Evolutionary conservation across 2,113 vertebrate genomes (phyloP).

Genomic region (Microcebus tavaratra): DNA sequence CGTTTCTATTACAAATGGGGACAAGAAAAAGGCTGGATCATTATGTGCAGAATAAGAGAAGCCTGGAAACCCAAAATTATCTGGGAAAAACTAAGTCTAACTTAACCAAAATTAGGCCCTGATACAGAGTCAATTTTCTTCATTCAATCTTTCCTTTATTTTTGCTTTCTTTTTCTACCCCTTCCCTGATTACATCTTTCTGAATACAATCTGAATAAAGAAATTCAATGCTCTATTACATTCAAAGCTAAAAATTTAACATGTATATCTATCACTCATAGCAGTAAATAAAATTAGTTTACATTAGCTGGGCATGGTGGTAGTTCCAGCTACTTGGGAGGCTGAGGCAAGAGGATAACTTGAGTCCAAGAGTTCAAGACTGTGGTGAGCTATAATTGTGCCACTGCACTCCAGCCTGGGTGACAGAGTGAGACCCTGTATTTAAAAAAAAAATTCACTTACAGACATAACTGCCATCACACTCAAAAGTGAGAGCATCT

Average conservation of each 20-base stretch:
- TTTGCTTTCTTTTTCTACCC: too few species aligned
- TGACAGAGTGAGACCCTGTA: too few species aligned
- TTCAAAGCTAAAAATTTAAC: neutral
- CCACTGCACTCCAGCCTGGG: too few species aligned
- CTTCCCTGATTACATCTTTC: neutral
- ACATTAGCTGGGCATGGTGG: neutral
- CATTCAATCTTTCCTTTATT: neutral
- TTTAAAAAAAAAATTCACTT: neutral
- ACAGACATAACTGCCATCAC: neutral
- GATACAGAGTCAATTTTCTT: neutral
- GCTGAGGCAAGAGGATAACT: too few species aligned
- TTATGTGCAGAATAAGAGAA: neutral
- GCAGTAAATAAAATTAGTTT: slow-evolving; percentile 45
- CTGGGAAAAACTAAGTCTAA: neutral
- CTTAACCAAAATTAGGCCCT: neutral
- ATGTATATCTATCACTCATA: neutral
- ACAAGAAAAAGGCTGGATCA: neutral
- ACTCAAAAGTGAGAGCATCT: neutral
- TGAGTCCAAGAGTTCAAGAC: too few species aligned
- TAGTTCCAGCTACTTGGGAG: too few species aligned
- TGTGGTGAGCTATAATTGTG: too few species aligned
- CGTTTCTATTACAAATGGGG: neutral
- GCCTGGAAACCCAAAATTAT: neutral
- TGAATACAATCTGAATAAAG: neutral
- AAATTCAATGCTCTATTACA: neutral